Percentiles rank a stretch among this genome's conserved stretches.
phyloP scores from a whole-genome alignment of 1,140 invertebrate species.

The Papilio xuthus region DNA sequence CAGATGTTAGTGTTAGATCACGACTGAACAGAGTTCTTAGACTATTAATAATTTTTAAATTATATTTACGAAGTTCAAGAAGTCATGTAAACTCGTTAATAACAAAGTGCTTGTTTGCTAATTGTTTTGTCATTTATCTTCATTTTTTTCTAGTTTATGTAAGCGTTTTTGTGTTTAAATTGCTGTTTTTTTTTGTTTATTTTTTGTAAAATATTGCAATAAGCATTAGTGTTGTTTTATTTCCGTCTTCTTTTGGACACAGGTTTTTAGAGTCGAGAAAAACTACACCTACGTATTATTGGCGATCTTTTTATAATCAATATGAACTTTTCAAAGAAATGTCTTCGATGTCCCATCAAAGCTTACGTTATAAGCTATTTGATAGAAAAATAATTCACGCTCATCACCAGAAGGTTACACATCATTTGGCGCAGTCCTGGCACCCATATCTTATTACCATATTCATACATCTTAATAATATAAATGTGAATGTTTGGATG shows the following conservation, averaged over 20 bases:
- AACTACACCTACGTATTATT: background rate
- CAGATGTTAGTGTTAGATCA: constrained; percentile 3
- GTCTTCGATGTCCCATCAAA: too few relatives aligned
- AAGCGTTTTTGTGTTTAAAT: background rate
- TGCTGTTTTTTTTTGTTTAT: background rate
- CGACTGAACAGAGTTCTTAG: background rate
- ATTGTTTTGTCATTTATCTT: background rate
- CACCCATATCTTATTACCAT: too few relatives aligned
- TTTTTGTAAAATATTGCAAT: background rate
- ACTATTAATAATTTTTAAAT: constrained; percentile 25
- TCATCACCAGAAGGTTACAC: too few relatives aligned
- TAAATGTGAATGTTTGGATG: too few relatives aligned
- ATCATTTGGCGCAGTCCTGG: too few relatives aligned
- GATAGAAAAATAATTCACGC: too few relatives aligned
- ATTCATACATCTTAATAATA: too few relatives aligned
- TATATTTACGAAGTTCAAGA: background rate
- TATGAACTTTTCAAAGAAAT: too few relatives aligned
- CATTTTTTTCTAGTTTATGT: background rate
- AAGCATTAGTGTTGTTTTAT: background rate
- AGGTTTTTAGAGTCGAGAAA: too few relatives aligned
- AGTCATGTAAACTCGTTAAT: constrained; percentile 12
- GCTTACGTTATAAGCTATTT: too few relatives aligned
- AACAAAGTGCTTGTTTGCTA: background rate
- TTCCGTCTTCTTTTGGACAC: background rate
- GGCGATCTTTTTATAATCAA: too few relatives aligned